Evolutionary conservation across 2,113 vertebrate species (phyloP).

Genomic region (Gobius niger): DNA sequence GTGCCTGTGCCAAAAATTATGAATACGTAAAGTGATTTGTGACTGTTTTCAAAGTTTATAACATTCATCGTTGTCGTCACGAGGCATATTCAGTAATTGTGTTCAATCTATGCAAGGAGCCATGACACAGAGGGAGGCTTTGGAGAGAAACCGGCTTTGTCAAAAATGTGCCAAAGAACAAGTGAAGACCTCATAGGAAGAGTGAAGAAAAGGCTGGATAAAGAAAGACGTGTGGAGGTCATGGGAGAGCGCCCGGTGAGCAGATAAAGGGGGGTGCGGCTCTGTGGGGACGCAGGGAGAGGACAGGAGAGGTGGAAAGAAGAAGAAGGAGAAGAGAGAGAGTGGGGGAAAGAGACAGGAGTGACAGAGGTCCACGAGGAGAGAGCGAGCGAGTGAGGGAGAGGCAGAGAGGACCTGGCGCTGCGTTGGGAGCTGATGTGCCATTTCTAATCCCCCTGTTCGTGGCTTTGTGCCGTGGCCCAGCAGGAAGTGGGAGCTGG

Average conservation of each 20-base stretch:
- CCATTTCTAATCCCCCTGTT: slow-evolving; percentile 84
- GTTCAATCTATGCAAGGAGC: slow-evolving; percentile 4
- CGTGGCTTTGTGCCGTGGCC: slow-evolving; percentile 82
- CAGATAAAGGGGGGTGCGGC: slow-evolving; percentile 60
- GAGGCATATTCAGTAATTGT: neutral
- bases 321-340: slow-evolving; percentile 44
- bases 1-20: neutral
- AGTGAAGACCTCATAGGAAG: slow-evolving; percentile 35
- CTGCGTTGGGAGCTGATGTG: slow-evolving; percentile 74
- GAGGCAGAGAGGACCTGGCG: slow-evolving; percentile 52
- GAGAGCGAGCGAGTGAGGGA: slow-evolving; percentile 38
- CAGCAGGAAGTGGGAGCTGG: slow-evolving; percentile 81
- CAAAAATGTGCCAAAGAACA: slow-evolving; percentile 9
- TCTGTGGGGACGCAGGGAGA: slow-evolving; percentile 39
- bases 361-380: slow-evolving; percentile 23
- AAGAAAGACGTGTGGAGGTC: slow-evolving; percentile 43
- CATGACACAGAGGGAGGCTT: neutral
- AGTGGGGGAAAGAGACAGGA: neutral
- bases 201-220: slow-evolving; percentile 18
- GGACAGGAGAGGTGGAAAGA: slow-evolving; percentile 31
- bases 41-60: neutral
- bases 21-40: neutral
- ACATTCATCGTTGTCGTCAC: neutral
- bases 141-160: slow-evolving; percentile 6
- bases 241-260: slow-evolving; percentile 52